Evolutionary conservation across 2,888 invertebrate species (phyloP), one percentile per base, ranked within the genome.

Genomic region (Chrysolina haemoptera): DNA sequence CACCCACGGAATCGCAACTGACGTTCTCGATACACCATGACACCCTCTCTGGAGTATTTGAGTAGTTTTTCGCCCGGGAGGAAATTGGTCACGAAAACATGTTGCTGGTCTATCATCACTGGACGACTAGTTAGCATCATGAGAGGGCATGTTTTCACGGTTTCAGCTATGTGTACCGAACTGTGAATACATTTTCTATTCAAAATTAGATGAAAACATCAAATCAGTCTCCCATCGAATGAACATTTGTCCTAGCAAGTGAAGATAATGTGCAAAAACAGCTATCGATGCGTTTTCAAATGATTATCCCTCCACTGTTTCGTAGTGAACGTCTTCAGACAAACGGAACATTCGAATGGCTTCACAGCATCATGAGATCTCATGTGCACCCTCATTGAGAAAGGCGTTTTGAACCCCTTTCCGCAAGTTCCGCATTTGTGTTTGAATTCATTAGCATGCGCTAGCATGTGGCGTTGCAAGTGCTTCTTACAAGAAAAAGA

Each of bases 211-310:
- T 8, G 35, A 8, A n/a, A 46, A 14, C 9, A 46, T 46, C 14
- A 10, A 46, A 14, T 46, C 46, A 6, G 14, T 4, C 35, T 35
- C 35, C 35, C 8, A 35, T 35, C 35, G 8, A 8, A 0, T 35
- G 35, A 35, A 0, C 0, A 35, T 35, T 35, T 35, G 0, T 35
- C 27, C 27, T 27, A 1, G 27, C 1, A 27, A 35, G 35, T 3
- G 35, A 0, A 35, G 35, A 35, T 35, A 8, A 35, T 35, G 35
- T 6, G 35, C 35, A 3, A 35, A 35, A 35, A 8, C 35, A 35
- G 8, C 20, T 68, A 90, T 48, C 89, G 88, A 71, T 89, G 88
- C 0, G 88, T 90, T 11, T 89, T 85, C 88, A 90, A 90, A 78
- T 91, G 91, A 16, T 82, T 83, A 22, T 82, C 82, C 18, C 86